phyloP scores from a whole-genome alignment of 2,888 invertebrate species.

The Scaptomyza parva region DNA sequence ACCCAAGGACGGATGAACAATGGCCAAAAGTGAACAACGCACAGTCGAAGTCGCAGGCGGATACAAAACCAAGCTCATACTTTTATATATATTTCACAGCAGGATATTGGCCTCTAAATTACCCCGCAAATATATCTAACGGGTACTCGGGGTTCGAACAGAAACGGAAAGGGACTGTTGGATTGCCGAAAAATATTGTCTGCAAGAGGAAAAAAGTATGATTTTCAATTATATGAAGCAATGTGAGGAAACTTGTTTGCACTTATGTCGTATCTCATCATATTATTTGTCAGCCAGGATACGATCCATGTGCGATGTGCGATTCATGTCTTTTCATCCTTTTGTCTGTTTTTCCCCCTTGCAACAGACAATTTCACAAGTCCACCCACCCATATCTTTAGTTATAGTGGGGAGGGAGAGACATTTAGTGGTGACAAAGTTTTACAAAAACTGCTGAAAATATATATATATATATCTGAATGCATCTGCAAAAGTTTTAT shows the following conservation, averaged over 20 bases:
- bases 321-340: slow-evolving; percentile 77
- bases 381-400: slow-evolving; percentile 14
- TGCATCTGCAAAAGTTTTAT: slow-evolving; percentile 34
- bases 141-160: slow-evolving; percentile 9
- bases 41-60: slow-evolving; percentile 29
- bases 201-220: slow-evolving; percentile 58
- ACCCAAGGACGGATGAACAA: slow-evolving; percentile 54
- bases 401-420: slow-evolving; percentile 8
- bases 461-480: slow-evolving; percentile 40
- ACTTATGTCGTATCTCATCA: slow-evolving; percentile 85
- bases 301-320: slow-evolving; percentile 24
- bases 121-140: slow-evolving; percentile 74
- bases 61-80: slow-evolving; percentile 74
- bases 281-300: slow-evolving; percentile 84
- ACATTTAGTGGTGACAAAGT: slow-evolving; percentile 73
- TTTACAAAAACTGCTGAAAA: slow-evolving; percentile 61
- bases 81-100: slow-evolving; percentile 81
- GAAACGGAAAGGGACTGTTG: slow-evolving; percentile 18
- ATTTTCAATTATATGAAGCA: slow-evolving; percentile 84
- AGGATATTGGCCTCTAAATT: slow-evolving; percentile 84
- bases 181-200: slow-evolving; percentile 53
- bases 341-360: slow-evolving; percentile 46
- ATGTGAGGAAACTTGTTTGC: slow-evolving; percentile 83
- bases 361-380: slow-evolving; percentile 41
- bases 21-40: slow-evolving; percentile 49